A percentile compares a stretch with the other conserved stretches of the same genome.
phyloP scores from a whole-genome alignment of 1,140 invertebrate genomes.

The Caenorhabditis tropicalis region DNA sequence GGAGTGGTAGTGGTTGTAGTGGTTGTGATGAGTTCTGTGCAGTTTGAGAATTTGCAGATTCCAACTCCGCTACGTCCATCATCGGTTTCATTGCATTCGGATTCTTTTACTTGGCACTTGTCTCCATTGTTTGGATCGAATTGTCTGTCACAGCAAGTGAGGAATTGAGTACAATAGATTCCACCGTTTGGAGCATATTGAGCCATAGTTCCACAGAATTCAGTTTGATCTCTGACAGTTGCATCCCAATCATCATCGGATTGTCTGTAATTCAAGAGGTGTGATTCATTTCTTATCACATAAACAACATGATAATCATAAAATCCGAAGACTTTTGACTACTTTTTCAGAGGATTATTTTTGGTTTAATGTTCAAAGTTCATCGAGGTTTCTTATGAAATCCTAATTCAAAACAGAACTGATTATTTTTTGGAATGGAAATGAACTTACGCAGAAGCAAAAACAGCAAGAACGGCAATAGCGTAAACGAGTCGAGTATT shows the following conservation, averaged over 20 bases:
- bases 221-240: neutral
- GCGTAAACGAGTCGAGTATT: constrained; percentile 1
- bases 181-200: neutral
- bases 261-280: neutral
- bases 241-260: constrained; percentile 8
- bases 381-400: too few species aligned
- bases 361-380: too few species aligned
- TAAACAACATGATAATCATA: too few species aligned
- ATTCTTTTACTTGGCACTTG: constrained; percentile 7
- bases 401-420: too few species aligned
- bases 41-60: constrained; percentile 5
- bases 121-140: constrained; percentile 30
- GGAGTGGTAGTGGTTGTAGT: neutral
- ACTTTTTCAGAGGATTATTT: too few species aligned
- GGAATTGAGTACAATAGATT: neutral
- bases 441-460: constrained; percentile 1
- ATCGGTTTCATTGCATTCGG: neutral
- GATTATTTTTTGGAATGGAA: neutral
- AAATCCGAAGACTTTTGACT: neutral
- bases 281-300: neutral
- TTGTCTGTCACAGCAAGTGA: neutral
- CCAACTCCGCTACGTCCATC: neutral
- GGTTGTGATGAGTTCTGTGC: constrained; percentile 26
- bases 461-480: neutral
- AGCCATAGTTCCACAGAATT: neutral